Evolutionary conservation across 2,113 vertebrate species (phyloP).

Genomic region (Origma solitaria): DNA sequence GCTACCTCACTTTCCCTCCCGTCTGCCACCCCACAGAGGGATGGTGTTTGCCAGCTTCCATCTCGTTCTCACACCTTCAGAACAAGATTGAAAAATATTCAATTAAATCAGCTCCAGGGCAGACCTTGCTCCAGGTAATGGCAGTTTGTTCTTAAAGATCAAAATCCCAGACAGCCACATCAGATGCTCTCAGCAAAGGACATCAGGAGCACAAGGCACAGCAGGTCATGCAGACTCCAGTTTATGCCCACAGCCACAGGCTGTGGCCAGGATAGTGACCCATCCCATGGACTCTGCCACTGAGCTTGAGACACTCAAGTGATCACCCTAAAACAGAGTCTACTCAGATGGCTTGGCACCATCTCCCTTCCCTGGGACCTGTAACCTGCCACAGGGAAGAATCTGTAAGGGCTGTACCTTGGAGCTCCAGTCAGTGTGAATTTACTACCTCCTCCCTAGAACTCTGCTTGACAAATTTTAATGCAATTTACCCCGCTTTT

Average conservation of each 20-base stretch:
- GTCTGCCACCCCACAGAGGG: fast-evolving
- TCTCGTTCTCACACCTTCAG: not conserved
- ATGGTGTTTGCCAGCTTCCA: not conserved
- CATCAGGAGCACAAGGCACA: fast-evolving
- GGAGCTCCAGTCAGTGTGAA: not conserved
- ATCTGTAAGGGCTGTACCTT: not conserved
- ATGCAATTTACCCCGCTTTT: not conserved
- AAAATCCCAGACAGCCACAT: not conserved
- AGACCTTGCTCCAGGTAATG: fast-evolving
- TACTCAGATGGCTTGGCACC: not conserved
- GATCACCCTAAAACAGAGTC: not conserved
- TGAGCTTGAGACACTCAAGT: not conserved
- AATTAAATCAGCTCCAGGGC: not conserved
- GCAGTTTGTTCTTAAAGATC: not conserved
- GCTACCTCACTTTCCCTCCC: not conserved
- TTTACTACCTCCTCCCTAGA: not conserved
- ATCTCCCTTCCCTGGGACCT: not conserved
- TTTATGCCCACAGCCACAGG: not conserved
- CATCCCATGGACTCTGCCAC: not conserved
- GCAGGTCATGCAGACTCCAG: not conserved
- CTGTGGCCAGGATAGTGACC: not conserved
- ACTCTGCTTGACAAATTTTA: not conserved
- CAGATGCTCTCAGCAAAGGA: not conserved
- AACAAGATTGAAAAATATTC: not conserved
- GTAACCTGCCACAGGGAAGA: not conserved